A percentile compares a stretch with the other conserved stretches of the same genome.
phyloP scores from a whole-genome alignment of 2,888 invertebrate genomes.

The Pristionchus maxplancki region DNA sequence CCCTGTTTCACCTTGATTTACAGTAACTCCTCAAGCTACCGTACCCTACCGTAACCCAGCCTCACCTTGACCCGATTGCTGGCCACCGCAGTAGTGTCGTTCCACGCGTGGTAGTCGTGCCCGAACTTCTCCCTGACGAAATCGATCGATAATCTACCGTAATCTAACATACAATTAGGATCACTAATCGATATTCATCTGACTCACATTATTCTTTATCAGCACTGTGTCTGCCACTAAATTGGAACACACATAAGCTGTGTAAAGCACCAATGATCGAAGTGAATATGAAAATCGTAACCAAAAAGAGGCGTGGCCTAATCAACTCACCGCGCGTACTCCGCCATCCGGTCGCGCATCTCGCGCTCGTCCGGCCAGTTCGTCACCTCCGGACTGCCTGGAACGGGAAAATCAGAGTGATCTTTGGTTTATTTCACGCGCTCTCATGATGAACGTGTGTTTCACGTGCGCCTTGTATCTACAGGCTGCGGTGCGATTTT shows the following conservation, averaged over 20 bases:
- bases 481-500: too few species aligned
- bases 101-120: slow-evolving; percentile 61
- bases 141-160: neutral
- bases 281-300: neutral
- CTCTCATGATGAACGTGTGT: too few species aligned
- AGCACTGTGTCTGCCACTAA: too few species aligned
- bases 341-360: slow-evolving; percentile 59
- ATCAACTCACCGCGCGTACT: slow-evolving; percentile 48
- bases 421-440: neutral
- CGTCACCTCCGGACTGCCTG: slow-evolving; percentile 52
- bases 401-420: neutral
- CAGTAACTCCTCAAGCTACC: too few species aligned
- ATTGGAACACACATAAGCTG: too few species aligned
- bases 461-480: too few species aligned
- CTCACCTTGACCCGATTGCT: slow-evolving; percentile 48
- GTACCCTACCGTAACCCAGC: neutral
- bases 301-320: neutral
- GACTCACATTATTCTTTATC: too few species aligned
- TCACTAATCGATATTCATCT: too few species aligned
- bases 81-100: neutral
- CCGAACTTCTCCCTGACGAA: slow-evolving; percentile 59
- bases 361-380: slow-evolving; percentile 63
- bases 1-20: too few species aligned
- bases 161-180: too few species aligned
- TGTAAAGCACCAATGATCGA: neutral